These are phyloP conservation scores for Amblyopsis hoosieri DNA, from an alignment of 2,797 vertebrate species.

Conservation along the genomic window DNA sequence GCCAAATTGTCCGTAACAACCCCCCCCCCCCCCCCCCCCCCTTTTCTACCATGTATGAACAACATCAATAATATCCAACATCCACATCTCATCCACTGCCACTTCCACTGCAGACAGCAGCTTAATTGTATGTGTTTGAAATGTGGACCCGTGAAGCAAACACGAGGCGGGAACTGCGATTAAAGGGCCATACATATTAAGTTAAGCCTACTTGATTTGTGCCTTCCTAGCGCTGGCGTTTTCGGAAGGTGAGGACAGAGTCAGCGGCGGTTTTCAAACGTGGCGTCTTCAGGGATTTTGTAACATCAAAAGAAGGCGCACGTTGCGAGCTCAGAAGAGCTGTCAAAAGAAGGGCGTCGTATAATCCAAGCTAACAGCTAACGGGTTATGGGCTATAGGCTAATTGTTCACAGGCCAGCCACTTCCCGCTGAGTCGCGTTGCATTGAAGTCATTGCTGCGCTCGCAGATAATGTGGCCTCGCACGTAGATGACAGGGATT, in stretches of 20 bases:
- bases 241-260: conserved; percentile 23
- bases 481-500: conserved; percentile 38
- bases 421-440: conserved; percentile 34
- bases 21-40: background rate
- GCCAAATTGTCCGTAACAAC: conserved; percentile 30
- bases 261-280: conserved; percentile 37
- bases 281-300: conserved; percentile 60
- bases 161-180: too few relatives aligned
- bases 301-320: conserved; percentile 67
- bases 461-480: conserved; percentile 27
- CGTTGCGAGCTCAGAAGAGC: conserved; percentile 48
- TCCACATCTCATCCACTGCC: conserved; percentile 32
- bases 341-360: conserved; percentile 55
- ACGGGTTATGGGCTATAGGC: conserved; percentile 47
- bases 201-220: background rate
- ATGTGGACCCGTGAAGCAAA: too few relatives aligned
- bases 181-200: too few relatives aligned
- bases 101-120: conserved; percentile 26
- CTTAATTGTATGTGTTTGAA: conserved; percentile 11
- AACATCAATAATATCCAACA: conserved; percentile 47
- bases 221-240: conserved; percentile 24
- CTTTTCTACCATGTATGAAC: conserved; percentile 53
- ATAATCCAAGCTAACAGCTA: conserved; percentile 54
- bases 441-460: conserved; percentile 28
- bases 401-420: conserved; percentile 53